Evolutionary conservation across 2,113 vertebrate species (phyloP).

Genomic region (Cynopterus brachyotis): DNA sequence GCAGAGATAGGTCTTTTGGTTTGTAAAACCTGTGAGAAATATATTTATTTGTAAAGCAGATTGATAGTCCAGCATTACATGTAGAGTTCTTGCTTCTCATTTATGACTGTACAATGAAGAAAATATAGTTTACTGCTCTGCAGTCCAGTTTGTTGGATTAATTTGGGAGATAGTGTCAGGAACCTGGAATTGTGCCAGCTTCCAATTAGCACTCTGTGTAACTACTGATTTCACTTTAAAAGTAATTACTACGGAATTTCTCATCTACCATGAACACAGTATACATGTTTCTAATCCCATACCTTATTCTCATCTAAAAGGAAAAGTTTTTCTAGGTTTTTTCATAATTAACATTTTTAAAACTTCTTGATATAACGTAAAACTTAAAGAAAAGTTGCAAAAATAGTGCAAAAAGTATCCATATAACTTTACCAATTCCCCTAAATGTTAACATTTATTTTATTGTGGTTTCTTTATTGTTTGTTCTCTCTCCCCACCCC

Average conservation of each 20-base stretch:
- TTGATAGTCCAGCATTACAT: neutral
- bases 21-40: constrained; percentile 32
- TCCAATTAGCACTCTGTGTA: constrained; percentile 59
- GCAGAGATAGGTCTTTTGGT: neutral
- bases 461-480: neutral
- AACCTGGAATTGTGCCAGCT: constrained; percentile 64
- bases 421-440: neutral
- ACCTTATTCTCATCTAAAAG: constrained; percentile 27
- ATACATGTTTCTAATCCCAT: neutral
- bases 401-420: neutral
- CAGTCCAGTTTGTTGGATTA: constrained; percentile 72
- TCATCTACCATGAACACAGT: neutral
- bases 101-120: neutral
- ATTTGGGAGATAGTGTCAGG: constrained; percentile 62
- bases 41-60: neutral
- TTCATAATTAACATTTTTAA: neutral
- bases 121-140: constrained; percentile 23
- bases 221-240: constrained; percentile 58
- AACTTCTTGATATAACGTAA: neutral
- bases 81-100: neutral
- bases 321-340: neutral
- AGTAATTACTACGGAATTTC: constrained; percentile 59
- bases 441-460: neutral
- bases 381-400: neutral
- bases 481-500: too few relatives aligned